These are phyloP conservation scores for Mus spretus DNA, from an alignment of 2,797 vertebrate species.

Conservation along the genomic window DNA sequence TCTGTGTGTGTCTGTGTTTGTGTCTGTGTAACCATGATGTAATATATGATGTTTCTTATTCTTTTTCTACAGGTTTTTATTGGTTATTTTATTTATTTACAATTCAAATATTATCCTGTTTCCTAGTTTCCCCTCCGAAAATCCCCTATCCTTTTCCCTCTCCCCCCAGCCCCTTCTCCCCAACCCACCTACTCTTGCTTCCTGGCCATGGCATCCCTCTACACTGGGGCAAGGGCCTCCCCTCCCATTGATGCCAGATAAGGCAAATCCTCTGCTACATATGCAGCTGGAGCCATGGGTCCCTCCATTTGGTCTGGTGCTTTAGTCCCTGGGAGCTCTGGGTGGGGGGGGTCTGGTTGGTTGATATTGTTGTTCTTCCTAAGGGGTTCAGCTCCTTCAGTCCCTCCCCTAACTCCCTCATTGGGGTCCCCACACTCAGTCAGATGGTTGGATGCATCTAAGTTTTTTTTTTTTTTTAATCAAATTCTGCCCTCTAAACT, in stretches of 20 bases:
- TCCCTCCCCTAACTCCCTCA: neutral
- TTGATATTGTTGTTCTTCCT: neutral
- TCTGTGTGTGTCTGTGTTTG: neutral
- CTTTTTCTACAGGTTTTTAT: conserved; percentile 38
- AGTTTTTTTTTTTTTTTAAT: neutral
- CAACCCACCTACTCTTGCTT: too few relatives aligned
- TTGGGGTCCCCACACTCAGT: neutral
- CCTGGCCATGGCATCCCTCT: too few relatives aligned
- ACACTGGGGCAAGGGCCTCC: neutral
- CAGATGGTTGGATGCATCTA: neutral
- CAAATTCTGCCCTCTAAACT: conserved; percentile 50
- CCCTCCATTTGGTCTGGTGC: neutral
- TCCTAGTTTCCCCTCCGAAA: too few relatives aligned
- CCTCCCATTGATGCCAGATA: neutral
- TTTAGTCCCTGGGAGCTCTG: neutral
- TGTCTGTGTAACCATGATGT: conserved; percentile 16
- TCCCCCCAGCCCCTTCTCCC: too few relatives aligned
- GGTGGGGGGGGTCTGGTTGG: neutral
- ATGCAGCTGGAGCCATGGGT: neutral
- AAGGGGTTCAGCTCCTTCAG: neutral
- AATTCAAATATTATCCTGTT: too few relatives aligned
- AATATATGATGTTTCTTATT: conserved; percentile 49
- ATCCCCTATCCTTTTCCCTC: too few relatives aligned
- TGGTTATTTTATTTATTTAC: too few relatives aligned
- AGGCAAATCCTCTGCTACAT: neutral